These are phyloP conservation scores for Silurus asotus DNA, from an alignment of 2,113 vertebrate genomes.

Conservation along the genomic window DNA sequence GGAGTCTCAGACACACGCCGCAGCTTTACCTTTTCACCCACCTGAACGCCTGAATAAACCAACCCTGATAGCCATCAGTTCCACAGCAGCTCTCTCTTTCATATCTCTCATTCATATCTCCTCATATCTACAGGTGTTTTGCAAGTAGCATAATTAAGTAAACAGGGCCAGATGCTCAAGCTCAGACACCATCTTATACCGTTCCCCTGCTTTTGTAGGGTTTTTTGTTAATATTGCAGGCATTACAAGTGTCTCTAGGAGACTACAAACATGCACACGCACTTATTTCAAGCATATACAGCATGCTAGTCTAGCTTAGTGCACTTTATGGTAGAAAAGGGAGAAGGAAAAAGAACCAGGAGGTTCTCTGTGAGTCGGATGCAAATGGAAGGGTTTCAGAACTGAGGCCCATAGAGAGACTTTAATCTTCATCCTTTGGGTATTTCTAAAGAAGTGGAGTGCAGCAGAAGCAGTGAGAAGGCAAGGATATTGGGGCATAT, in stretches of 20 bases:
- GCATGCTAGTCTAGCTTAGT: neutral
- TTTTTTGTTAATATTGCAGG: neutral
- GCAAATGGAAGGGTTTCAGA: slow-evolving; percentile 64
- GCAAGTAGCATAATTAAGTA: slow-evolving; percentile 54
- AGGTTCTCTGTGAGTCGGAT: slow-evolving; percentile 61
- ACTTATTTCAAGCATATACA: slow-evolving; percentile 1
- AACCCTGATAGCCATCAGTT: slow-evolving; percentile 55
- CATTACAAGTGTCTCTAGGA: slow-evolving; percentile 1
- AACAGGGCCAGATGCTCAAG: slow-evolving; percentile 33
- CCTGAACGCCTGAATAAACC: slow-evolving; percentile 40
- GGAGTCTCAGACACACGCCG: neutral
- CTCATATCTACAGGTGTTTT: slow-evolving; percentile 46
- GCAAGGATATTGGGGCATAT: neutral
- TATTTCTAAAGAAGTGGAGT: slow-evolving; percentile 64
- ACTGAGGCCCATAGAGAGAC: slow-evolving; percentile 59
- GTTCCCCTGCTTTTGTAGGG: neutral
- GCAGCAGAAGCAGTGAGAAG: slow-evolving; percentile 30
- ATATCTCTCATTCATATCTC: no score
- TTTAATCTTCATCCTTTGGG: slow-evolving; percentile 70
- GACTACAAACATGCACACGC: slow-evolving; percentile 30
- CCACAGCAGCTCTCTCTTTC: slow-evolving; percentile 49
- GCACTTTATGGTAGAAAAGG: neutral
- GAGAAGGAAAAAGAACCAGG: slow-evolving; percentile 46
- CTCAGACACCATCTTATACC: neutral
- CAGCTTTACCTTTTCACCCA: neutral